A percentile compares a stretch with the other conserved stretches of the same genome.
Evolutionary conservation across 2,888 invertebrate species (phyloP).

Genomic region (Gortyna flavago): DNA sequence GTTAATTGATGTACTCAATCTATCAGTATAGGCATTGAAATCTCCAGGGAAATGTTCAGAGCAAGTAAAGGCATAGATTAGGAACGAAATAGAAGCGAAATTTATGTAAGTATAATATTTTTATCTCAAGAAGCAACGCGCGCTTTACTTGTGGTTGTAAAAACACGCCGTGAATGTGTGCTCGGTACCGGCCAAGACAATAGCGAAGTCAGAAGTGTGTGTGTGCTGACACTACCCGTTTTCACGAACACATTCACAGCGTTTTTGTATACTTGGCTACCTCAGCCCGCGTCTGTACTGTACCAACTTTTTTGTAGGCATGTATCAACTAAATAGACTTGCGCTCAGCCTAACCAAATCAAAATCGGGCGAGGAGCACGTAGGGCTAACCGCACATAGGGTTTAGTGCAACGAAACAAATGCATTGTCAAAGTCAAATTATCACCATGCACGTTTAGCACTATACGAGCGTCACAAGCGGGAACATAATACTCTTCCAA

Average conservation of each 20-base stretch:
- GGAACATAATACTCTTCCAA: not conserved
- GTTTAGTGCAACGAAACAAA: constrained; percentile 1
- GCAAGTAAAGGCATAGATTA: constrained; percentile 24
- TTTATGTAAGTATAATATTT: not conserved
- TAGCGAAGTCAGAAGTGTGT: too few relatives aligned
- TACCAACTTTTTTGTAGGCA: not conserved
- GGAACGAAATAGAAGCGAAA: not conserved
- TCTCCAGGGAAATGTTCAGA: constrained; percentile 42
- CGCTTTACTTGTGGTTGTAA: too few relatives aligned
- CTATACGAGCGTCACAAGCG: too few relatives aligned
- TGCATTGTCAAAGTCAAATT: not conserved
- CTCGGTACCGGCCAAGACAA: too few relatives aligned
- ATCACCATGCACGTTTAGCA: not conserved
- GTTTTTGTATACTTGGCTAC: too few relatives aligned
- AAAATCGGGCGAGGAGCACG: not conserved
- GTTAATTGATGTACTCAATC: constrained; percentile 53
- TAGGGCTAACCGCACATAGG: not conserved
- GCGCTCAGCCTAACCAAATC: too few relatives aligned
- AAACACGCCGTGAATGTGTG: too few relatives aligned
- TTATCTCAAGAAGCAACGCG: too few relatives aligned
- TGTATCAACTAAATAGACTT: not conserved
- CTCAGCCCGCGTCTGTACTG: too few relatives aligned
- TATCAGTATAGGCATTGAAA: constrained; percentile 48
- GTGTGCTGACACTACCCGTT: too few relatives aligned
- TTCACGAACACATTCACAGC: too few relatives aligned